phyloP scores from a whole-genome alignment of 2,888 invertebrate species.

The Orchesella flavescens region DNA sequence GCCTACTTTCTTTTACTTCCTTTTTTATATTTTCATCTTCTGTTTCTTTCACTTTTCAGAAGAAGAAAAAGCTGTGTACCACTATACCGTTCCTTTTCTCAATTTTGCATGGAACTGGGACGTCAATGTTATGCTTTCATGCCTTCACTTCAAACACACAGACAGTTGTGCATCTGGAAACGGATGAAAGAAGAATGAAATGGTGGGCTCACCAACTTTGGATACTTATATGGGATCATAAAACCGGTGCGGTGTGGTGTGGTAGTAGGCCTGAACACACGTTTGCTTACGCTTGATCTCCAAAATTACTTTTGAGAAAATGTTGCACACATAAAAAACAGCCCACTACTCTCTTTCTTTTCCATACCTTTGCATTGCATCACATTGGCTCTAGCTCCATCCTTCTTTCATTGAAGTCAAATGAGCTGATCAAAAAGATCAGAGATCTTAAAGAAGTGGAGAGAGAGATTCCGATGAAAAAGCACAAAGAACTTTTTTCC shows the following conservation, averaged over 20 bases:
- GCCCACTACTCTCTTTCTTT: neutral
- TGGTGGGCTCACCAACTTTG: neutral
- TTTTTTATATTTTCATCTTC: neutral
- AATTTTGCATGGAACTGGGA: no score
- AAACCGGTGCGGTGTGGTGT: constrained; percentile 26
- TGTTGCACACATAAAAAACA: neutral
- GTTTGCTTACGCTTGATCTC: neutral
- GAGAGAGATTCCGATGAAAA: no score
- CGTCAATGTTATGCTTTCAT: no score
- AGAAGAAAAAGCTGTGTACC: neutral
- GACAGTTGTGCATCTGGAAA: constrained; percentile 44
- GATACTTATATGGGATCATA: constrained; percentile 35
- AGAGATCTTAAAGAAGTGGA: no score
- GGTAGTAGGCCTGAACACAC: neutral
- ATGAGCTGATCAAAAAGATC: no score
- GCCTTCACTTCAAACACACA: no score
- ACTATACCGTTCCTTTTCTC: no score
- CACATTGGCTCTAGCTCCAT: no score
- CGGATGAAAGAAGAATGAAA: constrained; percentile 52
- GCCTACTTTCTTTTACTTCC: neutral
- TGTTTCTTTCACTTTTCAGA: neutral
- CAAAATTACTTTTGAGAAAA: neutral
- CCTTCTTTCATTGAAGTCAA: no score
- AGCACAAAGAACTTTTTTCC: no score
- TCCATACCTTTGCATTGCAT: no score